Conservation (phyloP, 2,113 vertebrate genomes). For the Morphnarchus princeps region DNA sequence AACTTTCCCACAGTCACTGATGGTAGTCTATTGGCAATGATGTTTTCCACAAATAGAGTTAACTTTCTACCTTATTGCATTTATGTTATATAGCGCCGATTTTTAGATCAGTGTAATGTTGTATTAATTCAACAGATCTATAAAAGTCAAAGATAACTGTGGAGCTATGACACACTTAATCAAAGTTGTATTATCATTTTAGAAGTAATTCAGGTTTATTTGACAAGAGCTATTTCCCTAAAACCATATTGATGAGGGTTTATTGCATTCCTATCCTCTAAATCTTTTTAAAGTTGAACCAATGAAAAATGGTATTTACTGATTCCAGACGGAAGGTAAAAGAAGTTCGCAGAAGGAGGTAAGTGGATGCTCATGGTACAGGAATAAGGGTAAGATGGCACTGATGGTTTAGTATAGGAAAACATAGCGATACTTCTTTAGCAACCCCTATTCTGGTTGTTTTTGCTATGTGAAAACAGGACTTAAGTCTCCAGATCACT, state of each 20-base stretch:
- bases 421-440: not conserved
- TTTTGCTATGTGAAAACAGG: not conserved
- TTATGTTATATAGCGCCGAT: not conserved
- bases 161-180: not conserved
- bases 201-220: not conserved
- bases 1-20: not conserved
- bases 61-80: not conserved
- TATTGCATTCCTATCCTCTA: not conserved
- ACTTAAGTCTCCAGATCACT: not conserved
- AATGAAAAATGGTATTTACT: not conserved
- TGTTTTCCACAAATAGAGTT: not conserved
- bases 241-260: not conserved
- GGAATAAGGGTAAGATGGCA: not conserved
- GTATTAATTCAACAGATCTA: not conserved
- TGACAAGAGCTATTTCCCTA: not conserved
- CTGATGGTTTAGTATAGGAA: not conserved
- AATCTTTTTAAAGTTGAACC: not conserved
- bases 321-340: not conserved
- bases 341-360: not conserved
- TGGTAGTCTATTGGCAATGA: not conserved
- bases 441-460: not conserved
- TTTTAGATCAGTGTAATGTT: not conserved
- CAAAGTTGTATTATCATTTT: not conserved
- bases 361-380: not conserved
- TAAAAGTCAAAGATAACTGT: not conserved